Evolutionary conservation across 2,888 invertebrate species (phyloP), one percentile per base, ranked within the genome.

Genomic region (Polyommatus icarus): DNA sequence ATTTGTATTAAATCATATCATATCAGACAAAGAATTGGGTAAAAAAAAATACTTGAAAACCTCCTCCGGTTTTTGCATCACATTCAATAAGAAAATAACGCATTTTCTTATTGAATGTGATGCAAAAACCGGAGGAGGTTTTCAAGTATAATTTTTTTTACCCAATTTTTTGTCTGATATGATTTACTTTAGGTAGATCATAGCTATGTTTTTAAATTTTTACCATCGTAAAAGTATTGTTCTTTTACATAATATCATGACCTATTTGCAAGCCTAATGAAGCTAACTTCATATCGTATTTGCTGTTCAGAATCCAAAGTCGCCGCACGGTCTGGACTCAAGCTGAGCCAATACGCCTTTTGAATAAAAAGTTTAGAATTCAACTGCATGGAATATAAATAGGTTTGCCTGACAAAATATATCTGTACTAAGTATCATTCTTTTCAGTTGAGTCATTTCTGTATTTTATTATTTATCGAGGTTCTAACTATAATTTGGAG

Each of bases 321-420:
- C 67, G 67, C 29, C 67, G 29, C 67, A 29, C 29, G 29, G 67
- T 67, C 67, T 61, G 61, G 24, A 20, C 12, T 67, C 29, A 32
- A 67, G 67, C 67, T 67, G 12, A 67, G 67, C 29, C 32, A 67
- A 67, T 67, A 67, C 67, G 67, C 67, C 32, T 67, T 32, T 67
- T 67, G 67, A 67, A 67, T 67, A 67, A 67, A 67, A 67, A 32
- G 32, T 67, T 67, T 67, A 29, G 15, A 67, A 67, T 67, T 29
- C 67, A 15, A 67, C 67, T 67, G 67, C 67, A 67, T 15, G 29
- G 67, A 67, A 67, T 67, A 67, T 67, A 67, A 67, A 67, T 67
- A 18, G 15, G 18, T 67, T 67, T 6, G 29, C 18, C 29, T 67
- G 29, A 67, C 29, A 24, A 67, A 24, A 20, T 20, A 32, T 20